Evolutionary conservation across 2,888 invertebrate genomes (phyloP).

Genomic region (Spilarctia lutea): DNA sequence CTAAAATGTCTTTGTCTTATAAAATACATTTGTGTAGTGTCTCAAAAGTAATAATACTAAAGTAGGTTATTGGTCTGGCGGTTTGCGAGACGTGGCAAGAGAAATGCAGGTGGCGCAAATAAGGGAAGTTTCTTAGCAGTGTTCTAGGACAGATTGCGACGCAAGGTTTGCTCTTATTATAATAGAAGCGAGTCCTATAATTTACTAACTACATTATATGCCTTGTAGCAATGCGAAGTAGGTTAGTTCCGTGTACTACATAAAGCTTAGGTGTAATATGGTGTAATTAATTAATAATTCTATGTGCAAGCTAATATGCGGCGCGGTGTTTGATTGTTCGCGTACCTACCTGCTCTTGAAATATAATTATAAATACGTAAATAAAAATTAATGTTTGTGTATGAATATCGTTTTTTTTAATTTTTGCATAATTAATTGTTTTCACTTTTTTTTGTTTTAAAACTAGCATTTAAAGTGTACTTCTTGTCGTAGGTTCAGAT

Average conservation of each 20-base stretch:
- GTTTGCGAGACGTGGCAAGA: conserved; percentile 20
- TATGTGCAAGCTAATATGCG: no score
- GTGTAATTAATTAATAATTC: no score
- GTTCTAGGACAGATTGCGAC: conserved; percentile 20
- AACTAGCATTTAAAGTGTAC: no score
- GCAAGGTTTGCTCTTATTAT: conserved; percentile 30
- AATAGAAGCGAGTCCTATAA: conserved; percentile 25
- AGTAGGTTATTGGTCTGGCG: conserved; percentile 38
- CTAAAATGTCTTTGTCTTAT: neutral
- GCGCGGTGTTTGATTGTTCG: no score
- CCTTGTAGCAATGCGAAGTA: neutral
- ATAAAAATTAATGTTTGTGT: no score
- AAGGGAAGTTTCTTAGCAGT: conserved; percentile 40
- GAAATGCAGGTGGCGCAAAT: conserved; percentile 51
- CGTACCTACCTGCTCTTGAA: no score
- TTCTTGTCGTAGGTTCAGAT: no score
- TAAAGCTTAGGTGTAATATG: no score
- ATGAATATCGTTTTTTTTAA: no score
- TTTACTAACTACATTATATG: neutral
- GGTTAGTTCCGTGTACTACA: neutral
- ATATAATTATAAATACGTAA: no score
- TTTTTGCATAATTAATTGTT: no score
- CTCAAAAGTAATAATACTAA: conserved; percentile 40
- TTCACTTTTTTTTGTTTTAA: no score
- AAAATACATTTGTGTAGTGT: conserved; percentile 5